phyloP scores from a whole-genome alignment of 2,888 invertebrate genomes.

The Cryptocephalus moraei region DNA sequence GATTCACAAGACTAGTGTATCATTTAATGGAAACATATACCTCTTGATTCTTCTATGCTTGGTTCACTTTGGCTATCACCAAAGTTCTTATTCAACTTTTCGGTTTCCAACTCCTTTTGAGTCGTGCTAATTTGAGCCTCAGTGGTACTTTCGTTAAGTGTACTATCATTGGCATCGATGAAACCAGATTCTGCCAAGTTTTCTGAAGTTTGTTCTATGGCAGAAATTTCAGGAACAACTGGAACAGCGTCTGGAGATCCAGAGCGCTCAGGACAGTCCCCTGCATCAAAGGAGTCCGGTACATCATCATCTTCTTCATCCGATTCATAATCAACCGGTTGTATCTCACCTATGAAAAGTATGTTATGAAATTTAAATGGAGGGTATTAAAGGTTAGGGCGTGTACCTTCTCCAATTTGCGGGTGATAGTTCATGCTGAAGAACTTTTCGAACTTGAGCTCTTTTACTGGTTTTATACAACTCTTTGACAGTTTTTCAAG shows the following conservation, averaged over 20 bases:
- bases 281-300: neutral
- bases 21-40: too few relatives aligned
- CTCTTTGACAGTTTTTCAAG: conserved; percentile 10
- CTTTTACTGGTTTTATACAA: conserved; percentile 13
- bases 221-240: neutral
- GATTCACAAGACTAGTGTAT: too few relatives aligned
- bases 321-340: conserved; percentile 12
- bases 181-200: neutral
- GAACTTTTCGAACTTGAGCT: conserved; percentile 21
- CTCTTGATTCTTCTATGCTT: neutral
- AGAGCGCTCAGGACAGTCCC: neutral
- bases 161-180: neutral
- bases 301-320: conserved; percentile 4
- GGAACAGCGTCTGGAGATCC: too few relatives aligned
- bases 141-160: neutral
- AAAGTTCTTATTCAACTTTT: too few relatives aligned
- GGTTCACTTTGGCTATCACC: neutral
- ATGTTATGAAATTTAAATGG: neutral
- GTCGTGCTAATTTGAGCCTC: too few relatives aligned
- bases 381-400: neutral
- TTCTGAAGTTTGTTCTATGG: neutral
- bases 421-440: conserved; percentile 20
- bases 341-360: conserved; percentile 11
- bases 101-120: too few relatives aligned
- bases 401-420: conserved; percentile 22